phyloP scores from a whole-genome alignment of 2,797 vertebrate species.

The Eremophila alpestris region DNA sequence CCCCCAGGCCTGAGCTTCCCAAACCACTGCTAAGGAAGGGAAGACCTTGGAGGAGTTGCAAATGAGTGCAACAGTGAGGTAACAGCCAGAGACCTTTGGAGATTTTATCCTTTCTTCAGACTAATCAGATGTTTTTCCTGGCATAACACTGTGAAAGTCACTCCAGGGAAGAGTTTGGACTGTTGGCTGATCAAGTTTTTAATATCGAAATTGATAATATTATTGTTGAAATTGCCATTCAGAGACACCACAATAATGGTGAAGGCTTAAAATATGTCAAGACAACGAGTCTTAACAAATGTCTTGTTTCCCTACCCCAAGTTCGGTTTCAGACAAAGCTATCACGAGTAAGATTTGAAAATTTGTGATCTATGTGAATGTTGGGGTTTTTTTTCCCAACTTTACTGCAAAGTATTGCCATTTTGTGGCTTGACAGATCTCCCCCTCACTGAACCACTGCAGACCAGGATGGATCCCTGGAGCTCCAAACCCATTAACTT shows the following conservation, averaged over 20 bases:
- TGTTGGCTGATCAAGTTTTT: background rate
- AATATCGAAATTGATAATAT: background rate
- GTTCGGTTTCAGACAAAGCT: background rate
- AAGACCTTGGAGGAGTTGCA: background rate
- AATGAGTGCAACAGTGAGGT: background rate
- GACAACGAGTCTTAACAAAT: background rate
- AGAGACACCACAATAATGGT: background rate
- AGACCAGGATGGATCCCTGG: background rate
- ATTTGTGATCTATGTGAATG: background rate
- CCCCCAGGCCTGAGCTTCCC: background rate
- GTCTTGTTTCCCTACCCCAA: background rate
- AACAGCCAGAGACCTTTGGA: background rate
- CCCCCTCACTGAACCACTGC: background rate
- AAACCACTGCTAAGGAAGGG: background rate
- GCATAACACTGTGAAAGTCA: background rate
- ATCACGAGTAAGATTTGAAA: background rate
- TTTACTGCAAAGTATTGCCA: background rate
- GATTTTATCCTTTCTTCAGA: background rate
- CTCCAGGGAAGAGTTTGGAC: background rate
- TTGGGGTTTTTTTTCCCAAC: too few species aligned
- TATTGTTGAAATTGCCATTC: background rate
- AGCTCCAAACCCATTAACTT: background rate
- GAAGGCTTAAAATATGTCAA: background rate
- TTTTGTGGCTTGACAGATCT: background rate
- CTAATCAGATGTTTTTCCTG: background rate